Evolutionary conservation across 1,140 invertebrate species (phyloP).

Genomic region (Metaphire vulgaris): DNA sequence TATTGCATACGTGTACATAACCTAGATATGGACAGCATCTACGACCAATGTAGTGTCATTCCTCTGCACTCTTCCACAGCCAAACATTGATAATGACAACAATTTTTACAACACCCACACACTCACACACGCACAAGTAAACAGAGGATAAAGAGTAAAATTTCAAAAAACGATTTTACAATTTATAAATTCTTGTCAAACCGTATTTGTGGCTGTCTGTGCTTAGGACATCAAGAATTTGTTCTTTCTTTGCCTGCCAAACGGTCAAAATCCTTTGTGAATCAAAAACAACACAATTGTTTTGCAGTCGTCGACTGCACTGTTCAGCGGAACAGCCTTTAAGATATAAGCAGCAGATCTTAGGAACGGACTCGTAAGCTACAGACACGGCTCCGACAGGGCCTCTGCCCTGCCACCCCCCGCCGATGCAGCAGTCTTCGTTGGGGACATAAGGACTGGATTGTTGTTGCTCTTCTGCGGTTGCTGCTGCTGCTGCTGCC

Average conservation of each 20-base stretch:
- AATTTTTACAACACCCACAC: neutral
- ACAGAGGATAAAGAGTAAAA: no score
- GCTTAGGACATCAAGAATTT: no score
- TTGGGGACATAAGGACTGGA: neutral
- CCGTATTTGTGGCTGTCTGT: no score
- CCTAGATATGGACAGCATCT: neutral
- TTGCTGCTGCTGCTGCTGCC: neutral
- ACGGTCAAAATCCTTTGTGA: no score
- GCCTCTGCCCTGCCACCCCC: neutral
- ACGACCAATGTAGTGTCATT: neutral
- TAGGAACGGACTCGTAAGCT: neutral
- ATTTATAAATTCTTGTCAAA: no score
- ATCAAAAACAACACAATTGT: no score
- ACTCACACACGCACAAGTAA: neutral
- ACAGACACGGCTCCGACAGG: neutral
- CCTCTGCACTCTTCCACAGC: neutral
- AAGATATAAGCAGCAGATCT: neutral
- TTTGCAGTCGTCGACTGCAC: no score
- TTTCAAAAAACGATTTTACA: no score
- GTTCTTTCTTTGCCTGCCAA: no score
- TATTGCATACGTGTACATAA: neutral
- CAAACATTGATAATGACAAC: neutral
- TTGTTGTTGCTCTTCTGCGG: neutral
- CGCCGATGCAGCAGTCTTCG: neutral
- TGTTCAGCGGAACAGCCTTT: no score